A percentile compares a stretch with the other conserved stretches of the same genome.
Evolutionary conservation across 1,140 invertebrate species (phyloP).

Genomic region (Trinorchestia longiramus): DNA sequence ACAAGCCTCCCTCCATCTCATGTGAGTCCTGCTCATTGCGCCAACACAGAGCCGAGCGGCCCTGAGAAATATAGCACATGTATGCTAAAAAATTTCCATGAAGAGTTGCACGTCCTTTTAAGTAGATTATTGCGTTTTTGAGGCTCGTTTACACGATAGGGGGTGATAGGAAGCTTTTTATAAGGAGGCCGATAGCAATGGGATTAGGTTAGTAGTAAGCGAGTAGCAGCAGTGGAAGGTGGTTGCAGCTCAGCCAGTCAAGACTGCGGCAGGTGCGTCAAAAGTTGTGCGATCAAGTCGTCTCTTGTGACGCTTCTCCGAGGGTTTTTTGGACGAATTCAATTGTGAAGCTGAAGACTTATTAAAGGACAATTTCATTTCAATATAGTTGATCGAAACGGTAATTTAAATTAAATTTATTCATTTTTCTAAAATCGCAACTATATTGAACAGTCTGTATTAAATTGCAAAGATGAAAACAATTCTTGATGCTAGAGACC

Average conservation of each 20-base stretch:
- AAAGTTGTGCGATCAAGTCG: neutral
- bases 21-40: neutral
- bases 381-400: neutral
- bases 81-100: neutral
- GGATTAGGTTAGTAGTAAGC: conserved; percentile 22
- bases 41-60: neutral
- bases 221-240: conserved; percentile 26
- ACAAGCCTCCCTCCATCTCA: neutral
- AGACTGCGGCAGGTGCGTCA: neutral
- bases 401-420: neutral
- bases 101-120: neutral
- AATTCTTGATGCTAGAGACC: neutral
- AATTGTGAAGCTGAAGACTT: neutral
- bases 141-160: neutral
- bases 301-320: neutral
- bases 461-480: neutral
- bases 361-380: neutral
- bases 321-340: neutral
- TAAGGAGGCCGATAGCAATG: conserved; percentile 10
- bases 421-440: neutral
- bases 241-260: neutral
- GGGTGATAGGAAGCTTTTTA: conserved; percentile 10
- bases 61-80: neutral
- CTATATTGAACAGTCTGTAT: neutral
- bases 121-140: neutral